A percentile compares a stretch with the other conserved stretches of the same genome.
phyloP scores from a whole-genome alignment of 2,113 vertebrate genomes.

The Hypomesus transpacificus region DNA sequence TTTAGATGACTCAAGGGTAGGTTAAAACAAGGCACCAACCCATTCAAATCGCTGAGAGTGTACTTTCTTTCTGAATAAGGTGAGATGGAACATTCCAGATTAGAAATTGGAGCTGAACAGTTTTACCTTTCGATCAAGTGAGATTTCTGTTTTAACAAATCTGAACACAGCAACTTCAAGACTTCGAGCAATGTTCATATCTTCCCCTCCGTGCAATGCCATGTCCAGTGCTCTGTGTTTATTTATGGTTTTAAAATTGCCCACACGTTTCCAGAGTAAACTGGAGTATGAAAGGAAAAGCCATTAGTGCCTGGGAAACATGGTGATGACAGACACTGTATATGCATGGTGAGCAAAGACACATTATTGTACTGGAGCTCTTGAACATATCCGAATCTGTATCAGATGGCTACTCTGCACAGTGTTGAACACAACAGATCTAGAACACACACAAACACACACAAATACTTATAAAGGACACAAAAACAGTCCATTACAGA shows the following conservation, averaged over 20 bases:
- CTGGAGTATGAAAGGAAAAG: conserved; percentile 28
- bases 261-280: conserved; percentile 29
- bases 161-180: conserved; percentile 23
- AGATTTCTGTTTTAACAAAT: conserved; percentile 28
- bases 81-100: no score
- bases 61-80: conserved; percentile 22
- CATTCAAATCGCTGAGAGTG: conserved; percentile 9
- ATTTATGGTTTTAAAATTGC: conserved; percentile 34
- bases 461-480: not conserved
- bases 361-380: no score
- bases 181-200: conserved; percentile 17
- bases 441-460: conserved; percentile 1
- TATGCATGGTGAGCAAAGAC: not conserved
- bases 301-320: conserved; percentile 24
- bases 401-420: no score
- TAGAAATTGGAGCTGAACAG: conserved; percentile 12
- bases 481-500: no score
- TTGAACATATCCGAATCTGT: no score
- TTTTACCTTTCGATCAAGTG: not conserved
- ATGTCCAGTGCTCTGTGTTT: conserved; percentile 27
- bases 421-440: not conserved
- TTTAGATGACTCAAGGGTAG: conserved; percentile 7
- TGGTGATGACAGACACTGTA: not conserved
- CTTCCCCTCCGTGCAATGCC: conserved; percentile 10
- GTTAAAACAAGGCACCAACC: conserved; percentile 4